Evolutionary conservation across 2,888 invertebrate species (phyloP), one percentile per base, ranked within the genome.

Genomic region (Hirtodrosophila trivittata): DNA sequence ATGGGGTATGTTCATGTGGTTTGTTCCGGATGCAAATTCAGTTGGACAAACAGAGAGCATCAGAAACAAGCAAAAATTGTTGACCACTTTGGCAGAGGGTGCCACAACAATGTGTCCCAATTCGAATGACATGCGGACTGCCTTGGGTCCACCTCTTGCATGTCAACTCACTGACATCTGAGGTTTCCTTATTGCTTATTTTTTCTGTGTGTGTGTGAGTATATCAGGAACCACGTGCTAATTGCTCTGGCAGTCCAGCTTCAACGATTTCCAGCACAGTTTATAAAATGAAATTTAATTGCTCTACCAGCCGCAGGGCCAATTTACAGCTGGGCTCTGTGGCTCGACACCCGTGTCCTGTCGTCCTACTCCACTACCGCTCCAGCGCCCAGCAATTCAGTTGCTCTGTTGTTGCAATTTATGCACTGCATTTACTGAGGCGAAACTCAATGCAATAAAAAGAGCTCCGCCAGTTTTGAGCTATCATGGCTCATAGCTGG

Each of bases 271-370:
- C 30, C 49, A 33, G 54, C 37, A 52, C 59, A 66, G 80, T 73
- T 83, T 55, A 72, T 80, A 60, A 86, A 80, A 80, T 86, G 66
- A 80, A 80, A 80, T 80, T 80, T 86, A 80, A 80, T 80, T 80
- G 80, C 81, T 16, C 45, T 50, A 32, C 50, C 76, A 68, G 66
- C 69, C 74, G 45, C 59, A 57, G 57, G 51, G 57, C 59, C 81
- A 86, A 84, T 81, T 80, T 84, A 64, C 67, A 59, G 68, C 37
- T 55, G 37, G n/a, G n/a, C n/a, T n/a, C n/a, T n/a, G n/a, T n/a
- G n/a, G n/a, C n/a, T n/a, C n/a, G n/a, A n/a, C n/a, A n/a, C n/a
- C n/a, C n/a, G n/a, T n/a, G n/a, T n/a, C n/a, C n/a, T n/a, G n/a
- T n/a, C n/a, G n/a, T n/a, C n/a, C n/a, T n/a, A n/a, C n/a, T n/a